phyloP scores from a whole-genome alignment of 2,113 vertebrate genomes.

The Urocynchramus pylzowi region DNA sequence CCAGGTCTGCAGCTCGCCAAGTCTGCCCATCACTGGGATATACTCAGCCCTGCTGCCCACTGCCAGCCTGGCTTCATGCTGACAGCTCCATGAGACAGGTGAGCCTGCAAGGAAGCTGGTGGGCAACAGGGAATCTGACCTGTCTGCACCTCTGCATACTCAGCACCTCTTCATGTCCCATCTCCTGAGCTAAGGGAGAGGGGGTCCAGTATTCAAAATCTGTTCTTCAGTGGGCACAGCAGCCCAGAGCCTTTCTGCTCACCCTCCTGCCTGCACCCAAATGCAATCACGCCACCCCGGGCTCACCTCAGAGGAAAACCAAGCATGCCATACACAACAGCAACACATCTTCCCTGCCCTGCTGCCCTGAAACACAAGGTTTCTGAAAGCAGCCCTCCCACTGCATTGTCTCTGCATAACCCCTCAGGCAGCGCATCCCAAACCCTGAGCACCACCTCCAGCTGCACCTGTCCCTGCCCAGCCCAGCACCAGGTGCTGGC shows the following conservation, averaged over 20 bases:
- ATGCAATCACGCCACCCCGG: accelerated
- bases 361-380: neutral
- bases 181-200: neutral
- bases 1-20: neutral
- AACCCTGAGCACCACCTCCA: neutral
- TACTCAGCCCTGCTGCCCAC: accelerated
- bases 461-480: neutral
- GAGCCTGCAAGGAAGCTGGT: neutral
- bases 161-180: neutral
- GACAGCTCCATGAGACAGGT: neutral
- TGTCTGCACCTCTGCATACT: neutral
- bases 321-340: neutral
- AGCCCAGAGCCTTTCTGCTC: neutral
- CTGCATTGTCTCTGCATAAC: neutral
- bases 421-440: neutral
- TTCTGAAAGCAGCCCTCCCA: neutral
- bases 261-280: neutral
- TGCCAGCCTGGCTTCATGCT: neutral
- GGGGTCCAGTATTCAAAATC: neutral
- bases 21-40: neutral
- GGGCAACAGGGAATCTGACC: neutral
- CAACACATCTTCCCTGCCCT: neutral
- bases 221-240: neutral
- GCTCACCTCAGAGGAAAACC: neutral
- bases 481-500: neutral